Percentiles rank a stretch among this genome's conserved stretches.
Evolutionary conservation across 2,797 vertebrate genomes (phyloP).

Genomic region (Tauraco hartlaubi): DNA sequence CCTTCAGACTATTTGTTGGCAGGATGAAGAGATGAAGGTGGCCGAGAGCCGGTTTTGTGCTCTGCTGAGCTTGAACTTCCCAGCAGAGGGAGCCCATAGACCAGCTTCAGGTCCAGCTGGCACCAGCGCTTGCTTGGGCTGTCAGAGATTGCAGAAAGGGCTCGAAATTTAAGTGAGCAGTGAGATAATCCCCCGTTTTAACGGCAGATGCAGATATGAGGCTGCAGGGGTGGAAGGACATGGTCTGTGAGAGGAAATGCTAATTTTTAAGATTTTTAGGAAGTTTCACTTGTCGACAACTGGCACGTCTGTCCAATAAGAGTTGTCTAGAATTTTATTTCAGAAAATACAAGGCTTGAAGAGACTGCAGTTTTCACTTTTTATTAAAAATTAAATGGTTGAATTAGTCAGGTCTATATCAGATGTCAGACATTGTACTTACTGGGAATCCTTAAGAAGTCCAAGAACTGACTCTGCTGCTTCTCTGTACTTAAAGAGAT

Average conservation of each 20-base stretch:
- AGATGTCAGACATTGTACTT: background rate
- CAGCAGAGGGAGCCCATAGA: slow-evolving; percentile 32
- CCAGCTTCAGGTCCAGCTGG: background rate
- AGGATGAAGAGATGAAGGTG: background rate
- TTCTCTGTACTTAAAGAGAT: background rate
- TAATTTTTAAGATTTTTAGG: background rate
- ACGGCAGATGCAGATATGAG: background rate
- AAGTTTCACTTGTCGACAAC: background rate
- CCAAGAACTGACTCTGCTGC: background rate
- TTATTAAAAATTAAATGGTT: background rate
- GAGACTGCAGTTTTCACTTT: background rate
- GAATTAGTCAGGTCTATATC: background rate
- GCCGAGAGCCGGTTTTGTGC: rapidly evolving
- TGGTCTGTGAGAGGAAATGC: background rate
- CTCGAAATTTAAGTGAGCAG: background rate
- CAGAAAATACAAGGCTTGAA: background rate
- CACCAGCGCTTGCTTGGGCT: rapidly evolving
- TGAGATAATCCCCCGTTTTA: background rate
- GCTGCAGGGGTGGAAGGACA: background rate
- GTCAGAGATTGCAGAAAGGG: background rate
- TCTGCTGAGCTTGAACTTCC: background rate
- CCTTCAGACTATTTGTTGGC: background rate
- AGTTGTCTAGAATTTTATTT: background rate
- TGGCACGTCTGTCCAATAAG: background rate
- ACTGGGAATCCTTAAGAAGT: background rate